These are phyloP conservation scores for Charanyca ferruginea DNA, from an alignment of 2,888 invertebrate genomes.

Conservation along the genomic window DNA sequence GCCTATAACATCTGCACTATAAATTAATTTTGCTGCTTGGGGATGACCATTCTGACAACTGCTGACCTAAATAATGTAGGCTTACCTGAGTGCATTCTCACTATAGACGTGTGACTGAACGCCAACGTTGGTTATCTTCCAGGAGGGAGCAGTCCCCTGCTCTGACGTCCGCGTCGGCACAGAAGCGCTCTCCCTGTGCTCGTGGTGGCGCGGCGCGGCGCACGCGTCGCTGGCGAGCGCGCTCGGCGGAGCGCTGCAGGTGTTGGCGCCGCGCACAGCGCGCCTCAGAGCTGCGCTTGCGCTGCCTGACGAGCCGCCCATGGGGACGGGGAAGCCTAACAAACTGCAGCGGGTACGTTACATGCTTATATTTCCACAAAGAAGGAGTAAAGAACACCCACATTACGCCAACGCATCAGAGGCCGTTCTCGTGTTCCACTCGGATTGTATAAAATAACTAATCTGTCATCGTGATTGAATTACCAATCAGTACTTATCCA, in stretches of 20 bases:
- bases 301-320: slow-evolving; percentile 89
- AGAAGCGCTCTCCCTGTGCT: slow-evolving; percentile 93
- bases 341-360: slow-evolving; percentile 94
- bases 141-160: slow-evolving; percentile 83
- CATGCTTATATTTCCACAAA: no score
- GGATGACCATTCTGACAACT: not conserved
- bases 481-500: no score
- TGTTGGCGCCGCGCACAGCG: slow-evolving; percentile 93
- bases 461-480: no score
- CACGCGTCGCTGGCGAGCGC: slow-evolving; percentile 90
- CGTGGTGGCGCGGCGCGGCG: slow-evolving; percentile 95
- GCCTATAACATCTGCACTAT: no score
- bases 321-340: slow-evolving; percentile 92
- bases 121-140: slow-evolving; percentile 87
- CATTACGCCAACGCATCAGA: no score
- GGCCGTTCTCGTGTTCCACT: no score
- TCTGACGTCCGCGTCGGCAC: slow-evolving; percentile 93
- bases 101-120: no score
- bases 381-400: no score
- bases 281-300: slow-evolving; percentile 92
- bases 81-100: not conserved
- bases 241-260: slow-evolving; percentile 92
- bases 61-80: not conserved
- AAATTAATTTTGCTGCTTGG: no score
- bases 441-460: no score